Base-by-base conservation (phyloP, 1,140 invertebrate genomes). In the Augochlora pura region DNA sequence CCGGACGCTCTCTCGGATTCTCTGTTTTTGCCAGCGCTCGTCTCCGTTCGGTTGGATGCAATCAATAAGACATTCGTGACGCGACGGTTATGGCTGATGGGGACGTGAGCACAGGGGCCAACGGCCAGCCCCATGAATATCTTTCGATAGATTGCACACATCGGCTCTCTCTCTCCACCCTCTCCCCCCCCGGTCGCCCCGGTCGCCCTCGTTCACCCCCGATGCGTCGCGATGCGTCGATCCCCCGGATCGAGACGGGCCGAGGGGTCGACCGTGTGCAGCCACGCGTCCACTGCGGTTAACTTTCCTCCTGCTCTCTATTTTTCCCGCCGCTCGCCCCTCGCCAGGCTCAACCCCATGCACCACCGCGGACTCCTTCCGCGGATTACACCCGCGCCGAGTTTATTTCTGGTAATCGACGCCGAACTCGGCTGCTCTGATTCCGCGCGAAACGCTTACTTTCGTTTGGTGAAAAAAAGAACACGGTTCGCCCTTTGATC, bases 51-150 rank as follows among this genome's bases (percentile, higher is more conserved):
- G 81, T 81, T 89, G 87, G 86, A 86, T 87, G 89, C 90, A 93
- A 93, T 93, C 92, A 92, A 93, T 93, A 93, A 93, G 92, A 92
- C 92, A 93, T 93, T 92, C 91, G 92, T 91, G 92, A 93, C 91
- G 91, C 91, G 91, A 89, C 89, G 89, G 91, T 91, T 92, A 91
- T 91, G 87, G 90, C 88, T 91, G 90, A 91, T 88, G 88, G 88
- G 88, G 89, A 87, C 82, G 86, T 80, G 88, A 90, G 87, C 85
- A 86, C 85, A 82, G 77, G 83, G 85, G 86, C 88, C 87, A 89
- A 86, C 88, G 90, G 88, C 86, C 88, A 88, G 87, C 91, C 92
- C 91, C 91, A 93, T 93, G 92, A 93, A 93, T 93, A 93, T 93
- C 91, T 93, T 92, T 93, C 92, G 92, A 93, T 93, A 93, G 91